Evolutionary conservation across 2,797 vertebrate species (phyloP).

Genomic region (Florisuga fusca): DNA sequence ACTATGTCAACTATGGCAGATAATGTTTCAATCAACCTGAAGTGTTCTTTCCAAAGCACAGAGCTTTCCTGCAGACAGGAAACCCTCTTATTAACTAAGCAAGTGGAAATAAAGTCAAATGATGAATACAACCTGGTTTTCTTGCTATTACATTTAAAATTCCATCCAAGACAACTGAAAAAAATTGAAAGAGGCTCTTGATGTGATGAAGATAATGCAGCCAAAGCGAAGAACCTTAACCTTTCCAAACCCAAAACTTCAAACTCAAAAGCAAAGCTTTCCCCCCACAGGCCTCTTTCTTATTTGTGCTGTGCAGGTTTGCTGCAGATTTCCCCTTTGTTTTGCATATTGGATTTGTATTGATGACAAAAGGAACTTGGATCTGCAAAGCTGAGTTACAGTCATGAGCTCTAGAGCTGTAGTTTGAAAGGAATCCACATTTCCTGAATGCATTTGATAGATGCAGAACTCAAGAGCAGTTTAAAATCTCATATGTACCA

Average conservation of each 20-base stretch:
- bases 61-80: slow-evolving; percentile 15
- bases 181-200: background rate
- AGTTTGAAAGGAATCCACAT: background rate
- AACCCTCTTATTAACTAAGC: background rate
- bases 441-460: background rate
- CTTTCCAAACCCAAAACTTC: background rate
- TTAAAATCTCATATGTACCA: background rate
- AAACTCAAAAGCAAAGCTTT: background rate
- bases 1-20: background rate
- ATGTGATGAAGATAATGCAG: background rate
- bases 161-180: background rate
- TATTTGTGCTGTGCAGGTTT: background rate
- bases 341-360: background rate
- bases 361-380: background rate
- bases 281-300: background rate
- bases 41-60: slow-evolving; percentile 11
- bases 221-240: background rate
- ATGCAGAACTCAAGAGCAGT: background rate
- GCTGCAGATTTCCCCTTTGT: background rate
- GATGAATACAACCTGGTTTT: slow-evolving; percentile 4
- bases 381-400: background rate
- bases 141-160: background rate
- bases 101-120: slow-evolving; percentile 25
- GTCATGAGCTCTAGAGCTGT: background rate
- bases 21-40: slow-evolving; percentile 6